Percentiles rank a stretch among this genome's conserved stretches.
Evolutionary conservation across 2,113 vertebrate species (phyloP).

Genomic region (Andinoacara biseriatus): DNA sequence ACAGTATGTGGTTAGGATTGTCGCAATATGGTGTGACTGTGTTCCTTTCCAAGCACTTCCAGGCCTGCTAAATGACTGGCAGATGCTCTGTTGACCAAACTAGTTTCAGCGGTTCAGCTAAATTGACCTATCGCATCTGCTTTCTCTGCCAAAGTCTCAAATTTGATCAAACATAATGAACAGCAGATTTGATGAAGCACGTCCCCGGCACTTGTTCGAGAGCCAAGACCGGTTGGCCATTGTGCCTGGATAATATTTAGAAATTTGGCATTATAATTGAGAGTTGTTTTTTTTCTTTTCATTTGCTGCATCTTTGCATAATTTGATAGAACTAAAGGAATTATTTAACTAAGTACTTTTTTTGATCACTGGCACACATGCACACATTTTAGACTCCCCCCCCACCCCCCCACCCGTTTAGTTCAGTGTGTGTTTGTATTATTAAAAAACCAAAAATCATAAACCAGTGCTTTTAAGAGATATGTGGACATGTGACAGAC

Average conservation of each 20-base stretch:
- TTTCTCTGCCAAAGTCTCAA: conserved; percentile 41
- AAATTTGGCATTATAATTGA: conserved; percentile 42
- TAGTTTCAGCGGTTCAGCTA: conserved; percentile 33
- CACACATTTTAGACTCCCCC: not conserved
- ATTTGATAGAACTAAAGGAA: not conserved
- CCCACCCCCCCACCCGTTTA: no score
- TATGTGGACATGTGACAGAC: not conserved
- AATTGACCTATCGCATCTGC: conserved; percentile 62
- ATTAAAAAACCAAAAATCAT: not conserved
- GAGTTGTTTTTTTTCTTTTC: conserved; percentile 2
- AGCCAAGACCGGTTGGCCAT: conserved; percentile 37
- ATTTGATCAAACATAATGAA: conserved; percentile 67
- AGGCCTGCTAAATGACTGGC: conserved; percentile 64
- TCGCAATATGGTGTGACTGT: conserved; percentile 49
- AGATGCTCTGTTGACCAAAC: conserved; percentile 72
- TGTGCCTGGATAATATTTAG: conserved; percentile 49
- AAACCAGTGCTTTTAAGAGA: not conserved
- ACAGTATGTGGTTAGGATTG: conserved; percentile 43
- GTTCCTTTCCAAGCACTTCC: conserved; percentile 53
- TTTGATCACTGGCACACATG: conserved; percentile 7
- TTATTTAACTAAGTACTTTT: not conserved
- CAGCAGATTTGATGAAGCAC: conserved; percentile 60
- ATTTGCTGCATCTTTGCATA: conserved; percentile 20
- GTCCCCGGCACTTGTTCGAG: conserved; percentile 26
- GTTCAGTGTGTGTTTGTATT: no score